Conservation (phyloP, 2,888 invertebrate species). For the Caenorhabditis virilis region DNA sequence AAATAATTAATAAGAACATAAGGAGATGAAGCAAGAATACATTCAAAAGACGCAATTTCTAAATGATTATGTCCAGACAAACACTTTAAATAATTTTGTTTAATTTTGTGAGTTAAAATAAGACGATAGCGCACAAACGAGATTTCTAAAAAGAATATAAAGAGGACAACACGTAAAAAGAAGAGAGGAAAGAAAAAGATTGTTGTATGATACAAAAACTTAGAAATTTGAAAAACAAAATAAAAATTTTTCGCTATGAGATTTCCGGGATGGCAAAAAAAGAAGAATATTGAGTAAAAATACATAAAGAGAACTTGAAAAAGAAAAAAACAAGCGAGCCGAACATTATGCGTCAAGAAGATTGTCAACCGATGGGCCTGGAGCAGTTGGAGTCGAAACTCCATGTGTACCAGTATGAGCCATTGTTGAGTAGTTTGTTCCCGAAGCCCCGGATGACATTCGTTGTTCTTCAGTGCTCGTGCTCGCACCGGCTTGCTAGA, state of each 20-base stretch:
- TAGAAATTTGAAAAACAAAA: too few relatives aligned
- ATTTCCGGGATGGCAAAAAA: neutral
- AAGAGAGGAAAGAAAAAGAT: too few relatives aligned
- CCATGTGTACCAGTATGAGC: conserved; percentile 41
- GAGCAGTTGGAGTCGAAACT: conserved; percentile 32
- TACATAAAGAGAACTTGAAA: conserved; percentile 11
- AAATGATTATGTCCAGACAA: too few relatives aligned
- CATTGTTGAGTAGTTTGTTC: conserved; percentile 59
- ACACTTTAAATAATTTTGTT: too few relatives aligned
- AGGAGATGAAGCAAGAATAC: too few relatives aligned
- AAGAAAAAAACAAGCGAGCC: conserved; percentile 9
- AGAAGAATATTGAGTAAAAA: neutral
- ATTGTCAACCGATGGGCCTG: conserved; percentile 34
- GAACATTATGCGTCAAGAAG: conserved; percentile 44
- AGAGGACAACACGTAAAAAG: too few relatives aligned
- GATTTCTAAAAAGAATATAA: too few relatives aligned
- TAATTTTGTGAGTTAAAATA: too few relatives aligned
- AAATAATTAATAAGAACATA: too few relatives aligned
- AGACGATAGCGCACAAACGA: too few relatives aligned
- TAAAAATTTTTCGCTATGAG: neutral
- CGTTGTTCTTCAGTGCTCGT: conserved; percentile 53
- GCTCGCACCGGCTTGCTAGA: conserved; percentile 36
- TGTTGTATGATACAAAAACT: too few relatives aligned
- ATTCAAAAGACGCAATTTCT: too few relatives aligned
- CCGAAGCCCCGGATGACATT: conserved; percentile 41